Base-by-base conservation (phyloP, 92 coral and sea anemone genomes). In the Pocillopora grandis region DNA sequence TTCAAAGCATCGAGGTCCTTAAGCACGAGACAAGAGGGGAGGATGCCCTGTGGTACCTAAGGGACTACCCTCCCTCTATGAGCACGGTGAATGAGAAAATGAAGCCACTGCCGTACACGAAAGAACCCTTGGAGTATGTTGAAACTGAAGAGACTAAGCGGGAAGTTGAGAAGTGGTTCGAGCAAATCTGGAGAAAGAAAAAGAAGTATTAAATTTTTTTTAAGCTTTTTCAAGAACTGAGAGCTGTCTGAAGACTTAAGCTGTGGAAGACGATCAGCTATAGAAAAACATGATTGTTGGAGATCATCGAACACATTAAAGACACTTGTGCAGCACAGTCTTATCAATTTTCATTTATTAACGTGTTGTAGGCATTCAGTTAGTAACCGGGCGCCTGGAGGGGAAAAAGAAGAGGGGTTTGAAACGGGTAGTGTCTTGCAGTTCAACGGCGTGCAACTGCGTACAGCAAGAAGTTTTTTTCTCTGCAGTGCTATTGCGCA, bases 21-120 rank as follows among this genome's bases (percentile, higher is more conserved):
- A 94, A 92, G 67, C 99, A 97, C 85, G 92, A 92, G 84, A 83
- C 88, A 36, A 93, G 98, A 1, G 90, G 92, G 69, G 90, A 89
- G 76, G 77, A 90, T 14, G 93, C 94, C 31, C 76, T 97, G 82
- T 92, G 94, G 93, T 89, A 97, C 82, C 90, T 97, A 33, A 92
- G 99, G 48, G 99, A 97, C 78, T 94, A 92, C 74, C 99, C 99
- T 1, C 99, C 99, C 1, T 91, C 95, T 3, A 85, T 87, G 82
- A 97, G 99, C 71, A 87, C 87, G 17, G 92, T 97, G 75, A 97
- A 92, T 49, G 99, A 97, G 87, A 93, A 92, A 49, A 94, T 91
- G 97, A 93, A 97, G 71, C 92, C 98, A 0, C 83, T 90, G 15
- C 95, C 99, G 0, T 97, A 97, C 84, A 90, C 94, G 3, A 84